Evolutionary conservation across 2,888 invertebrate species (phyloP).

Genomic region (Diachrysia chrysitis): DNA sequence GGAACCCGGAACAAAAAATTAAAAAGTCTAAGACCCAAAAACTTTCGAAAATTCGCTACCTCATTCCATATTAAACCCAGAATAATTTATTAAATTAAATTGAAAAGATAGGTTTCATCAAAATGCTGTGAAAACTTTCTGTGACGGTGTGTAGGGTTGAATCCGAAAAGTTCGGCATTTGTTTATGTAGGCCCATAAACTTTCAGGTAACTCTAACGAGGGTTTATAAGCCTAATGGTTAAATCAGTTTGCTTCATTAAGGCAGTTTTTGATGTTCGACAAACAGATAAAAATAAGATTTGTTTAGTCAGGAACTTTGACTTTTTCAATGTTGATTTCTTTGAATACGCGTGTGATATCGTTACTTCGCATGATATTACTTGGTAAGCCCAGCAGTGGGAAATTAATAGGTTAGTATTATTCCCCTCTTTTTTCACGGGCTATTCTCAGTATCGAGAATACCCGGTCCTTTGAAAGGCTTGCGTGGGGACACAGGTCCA

Average conservation of each 20-base stretch:
- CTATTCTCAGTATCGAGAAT: too few species aligned
- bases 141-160: slow-evolving; percentile 47
- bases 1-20: background rate
- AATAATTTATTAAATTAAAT: slow-evolving; percentile 55
- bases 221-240: slow-evolving; percentile 49
- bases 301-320: background rate
- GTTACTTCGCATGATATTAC: too few species aligned
- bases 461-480: too few species aligned
- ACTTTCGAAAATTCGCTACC: background rate
- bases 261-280: slow-evolving; percentile 17
- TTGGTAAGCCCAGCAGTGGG: too few species aligned
- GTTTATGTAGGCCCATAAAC: slow-evolving; percentile 47
- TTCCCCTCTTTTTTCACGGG: too few species aligned
- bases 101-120: slow-evolving; percentile 51
- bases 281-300: background rate
- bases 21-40: slow-evolving; percentile 9
- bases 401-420: too few species aligned
- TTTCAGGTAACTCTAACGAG: slow-evolving; percentile 59
- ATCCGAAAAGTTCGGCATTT: slow-evolving; percentile 57
- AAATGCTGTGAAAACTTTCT: slow-evolving; percentile 42
- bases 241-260: slow-evolving; percentile 49
- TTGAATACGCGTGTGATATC: too few species aligned
- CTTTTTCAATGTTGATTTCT: background rate
- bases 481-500: too few species aligned
- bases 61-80: slow-evolving; percentile 22